Conservation (phyloP, 2,797 vertebrate species). For the Poecilia velifera region DNA sequence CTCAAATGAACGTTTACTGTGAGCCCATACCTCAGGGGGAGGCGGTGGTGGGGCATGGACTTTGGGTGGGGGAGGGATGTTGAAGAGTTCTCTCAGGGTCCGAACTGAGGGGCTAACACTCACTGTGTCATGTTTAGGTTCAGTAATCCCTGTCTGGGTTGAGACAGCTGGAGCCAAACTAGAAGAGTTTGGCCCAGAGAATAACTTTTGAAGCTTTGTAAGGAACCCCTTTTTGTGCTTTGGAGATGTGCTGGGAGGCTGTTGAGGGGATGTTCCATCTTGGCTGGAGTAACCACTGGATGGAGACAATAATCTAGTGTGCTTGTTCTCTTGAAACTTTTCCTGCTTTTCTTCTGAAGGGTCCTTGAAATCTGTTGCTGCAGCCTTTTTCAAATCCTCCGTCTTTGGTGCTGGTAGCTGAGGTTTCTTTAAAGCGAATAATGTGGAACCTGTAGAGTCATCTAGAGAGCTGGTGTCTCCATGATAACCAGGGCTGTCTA, state of each 20-base stretch:
- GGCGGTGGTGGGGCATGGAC: constrained; percentile 90
- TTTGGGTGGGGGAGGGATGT: constrained; percentile 91
- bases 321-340: constrained; percentile 56
- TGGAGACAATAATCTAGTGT: constrained; percentile 84
- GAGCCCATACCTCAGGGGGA: constrained; percentile 86
- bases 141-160: constrained; percentile 23
- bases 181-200: constrained; percentile 73
- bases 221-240: constrained; percentile 78
- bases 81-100: constrained; percentile 79
- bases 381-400: constrained; percentile 17
- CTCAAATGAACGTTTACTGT: constrained; percentile 75
- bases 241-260: constrained; percentile 71
- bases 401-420: constrained; percentile 21
- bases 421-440: constrained; percentile 42
- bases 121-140: constrained; percentile 19
- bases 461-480: constrained; percentile 78
- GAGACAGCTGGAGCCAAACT: constrained; percentile 69
- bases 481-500: constrained; percentile 74
- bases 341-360: constrained; percentile 43
- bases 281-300: constrained; percentile 92
- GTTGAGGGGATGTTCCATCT: constrained; percentile 81
- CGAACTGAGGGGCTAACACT: constrained; percentile 61
- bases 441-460: constrained; percentile 53
- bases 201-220: constrained; percentile 80
- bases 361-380: constrained; percentile 9